phyloP scores from a whole-genome alignment of 2,888 invertebrate species.

The Zaprionus lineosus region DNA sequence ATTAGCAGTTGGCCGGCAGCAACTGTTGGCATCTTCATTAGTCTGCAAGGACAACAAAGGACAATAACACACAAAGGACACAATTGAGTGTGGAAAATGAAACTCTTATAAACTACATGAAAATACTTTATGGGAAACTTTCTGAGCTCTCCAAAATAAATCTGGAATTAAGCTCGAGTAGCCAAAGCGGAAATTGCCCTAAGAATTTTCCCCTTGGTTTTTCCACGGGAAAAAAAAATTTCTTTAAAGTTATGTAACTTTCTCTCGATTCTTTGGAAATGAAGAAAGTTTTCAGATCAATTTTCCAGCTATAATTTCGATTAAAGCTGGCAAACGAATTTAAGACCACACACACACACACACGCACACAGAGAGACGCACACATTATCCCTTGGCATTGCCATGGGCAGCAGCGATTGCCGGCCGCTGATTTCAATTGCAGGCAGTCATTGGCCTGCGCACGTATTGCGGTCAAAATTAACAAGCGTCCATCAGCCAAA shows the following conservation, averaged over 20 bases:
- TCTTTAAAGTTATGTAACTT: too few species aligned
- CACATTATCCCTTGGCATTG: constrained; percentile 5
- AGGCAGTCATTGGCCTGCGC: constrained; percentile 32
- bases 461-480: constrained; percentile 68
- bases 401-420: constrained; percentile 5
- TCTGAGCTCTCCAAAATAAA: too few species aligned
- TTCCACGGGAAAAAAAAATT: too few species aligned
- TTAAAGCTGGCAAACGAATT: constrained; percentile 19
- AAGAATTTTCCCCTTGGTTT: too few species aligned
- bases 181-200: too few species aligned
- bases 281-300: not conserved
- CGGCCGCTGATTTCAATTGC: constrained; percentile 40
- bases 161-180: too few species aligned
- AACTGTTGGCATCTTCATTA: constrained; percentile 5
- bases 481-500: constrained; percentile 43
- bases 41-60: not conserved
- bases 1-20: constrained; percentile 29
- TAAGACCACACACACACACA: constrained; percentile 4
- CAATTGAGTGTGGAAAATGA: not conserved
- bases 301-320: constrained; percentile 8
- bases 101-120: constrained; percentile 8
- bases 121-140: too few species aligned
- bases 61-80: constrained; percentile 1
- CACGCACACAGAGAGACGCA: too few species aligned
- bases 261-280: too few species aligned